Conservation (phyloP, 1,140 invertebrate genomes). For the Latrodectus geometricus region DNA sequence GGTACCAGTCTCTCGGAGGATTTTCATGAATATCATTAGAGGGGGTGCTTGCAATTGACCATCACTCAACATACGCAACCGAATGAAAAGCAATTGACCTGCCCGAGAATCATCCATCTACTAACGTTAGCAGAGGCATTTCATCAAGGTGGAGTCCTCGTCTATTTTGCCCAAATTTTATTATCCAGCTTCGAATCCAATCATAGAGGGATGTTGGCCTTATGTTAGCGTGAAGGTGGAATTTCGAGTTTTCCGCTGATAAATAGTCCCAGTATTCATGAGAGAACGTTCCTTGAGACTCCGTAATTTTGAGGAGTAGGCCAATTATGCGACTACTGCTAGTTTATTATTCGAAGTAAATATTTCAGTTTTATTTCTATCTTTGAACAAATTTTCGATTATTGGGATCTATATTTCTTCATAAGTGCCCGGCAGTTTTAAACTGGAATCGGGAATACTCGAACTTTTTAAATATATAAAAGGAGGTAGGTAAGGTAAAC, state of each 20-base stretch:
- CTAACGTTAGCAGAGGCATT: slow-evolving; percentile 3
- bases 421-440: too few relatives aligned
- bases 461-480: too few relatives aligned
- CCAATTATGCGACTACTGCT: slow-evolving; percentile 15
- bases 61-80: slow-evolving; percentile 35
- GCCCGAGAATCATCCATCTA: slow-evolving; percentile 16
- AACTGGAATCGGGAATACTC: too few relatives aligned
- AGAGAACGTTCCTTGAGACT: neutral
- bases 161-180: slow-evolving; percentile 25
- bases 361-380: too few relatives aligned
- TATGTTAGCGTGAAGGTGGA: neutral
- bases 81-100: slow-evolving; percentile 54
- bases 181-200: slow-evolving; percentile 36
- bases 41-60: slow-evolving; percentile 9
- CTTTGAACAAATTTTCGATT: too few relatives aligned
- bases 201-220: slow-evolving; percentile 21
- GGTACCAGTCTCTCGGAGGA: slow-evolving; percentile 4
- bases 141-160: slow-evolving; percentile 37
- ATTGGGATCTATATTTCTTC: too few relatives aligned
- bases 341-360: neutral
- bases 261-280: slow-evolving; percentile 49
- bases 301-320: slow-evolving; percentile 11
- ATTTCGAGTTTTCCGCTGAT: slow-evolving; percentile 20
- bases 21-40: slow-evolving; percentile 56
- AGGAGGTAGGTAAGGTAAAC: too few relatives aligned